Base-by-base conservation (phyloP, 1,140 invertebrate genomes). In the Diorhabda carinulata region DNA sequence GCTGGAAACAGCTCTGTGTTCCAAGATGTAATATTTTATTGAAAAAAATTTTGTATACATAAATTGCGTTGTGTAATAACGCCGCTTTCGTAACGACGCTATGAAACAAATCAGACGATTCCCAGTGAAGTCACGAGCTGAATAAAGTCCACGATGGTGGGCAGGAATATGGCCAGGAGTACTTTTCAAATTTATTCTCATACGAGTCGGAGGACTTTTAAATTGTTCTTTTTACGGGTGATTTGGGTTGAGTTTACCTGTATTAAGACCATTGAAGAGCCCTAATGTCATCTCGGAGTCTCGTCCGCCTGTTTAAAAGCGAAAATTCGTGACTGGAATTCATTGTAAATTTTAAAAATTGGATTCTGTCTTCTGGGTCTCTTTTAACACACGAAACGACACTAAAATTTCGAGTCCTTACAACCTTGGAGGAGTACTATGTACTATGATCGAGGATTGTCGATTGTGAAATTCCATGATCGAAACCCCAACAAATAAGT, bases 141-240 rank as follows among this genome's bases (percentile, higher is more conserved):
- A 40, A 43, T 7, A 61, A 61, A 9, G 42, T 61, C 41, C 41
- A 41, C 41, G 40, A 25, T 8, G 44, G 44, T 10, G 5, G 62
- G 25, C 62, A 10, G 43, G 47, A 47, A 10, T 45, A 64, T 61
- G 25, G 6, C 59, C 41, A 10, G 6, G 3, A 40, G 25, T 8
- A 61, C 59, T 25, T 43, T 8, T 40, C 10, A 6, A 64, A 64
- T 64, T 64, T 64, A 64, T 40, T 41, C 40, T 64, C 43, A 67
- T 60, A 56, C 59, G 57, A 44, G 59, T 58, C 45, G 57, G 9
- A 61, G 66, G 66, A 61, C 64, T 45, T 70, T 68, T 67, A 66
- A 71, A 71, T 71, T 68, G 70, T 71, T 62, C 66, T 68, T 71
- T 71, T 71, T 68, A 71, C 61, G 47, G 66, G 70, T 71, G 66